A percentile compares a stretch with the other conserved stretches of the same genome.
Conservation (phyloP, 2,888 invertebrate genomes). For the Tetranychus piercei region DNA sequence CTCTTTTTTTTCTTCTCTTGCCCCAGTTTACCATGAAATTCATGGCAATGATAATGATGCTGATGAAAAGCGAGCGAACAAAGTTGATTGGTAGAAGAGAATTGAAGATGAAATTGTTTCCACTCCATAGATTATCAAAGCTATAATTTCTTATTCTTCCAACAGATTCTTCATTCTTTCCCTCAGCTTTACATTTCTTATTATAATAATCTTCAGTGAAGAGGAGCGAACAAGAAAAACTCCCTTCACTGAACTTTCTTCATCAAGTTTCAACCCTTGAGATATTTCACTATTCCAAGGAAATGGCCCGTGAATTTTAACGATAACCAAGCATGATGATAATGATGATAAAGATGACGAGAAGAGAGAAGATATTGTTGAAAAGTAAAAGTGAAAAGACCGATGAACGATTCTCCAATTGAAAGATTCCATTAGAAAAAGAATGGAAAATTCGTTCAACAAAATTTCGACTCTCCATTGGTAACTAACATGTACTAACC, state of each 20-base stretch:
- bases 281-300: neutral
- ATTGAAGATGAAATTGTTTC: neutral
- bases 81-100: neutral
- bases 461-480: too few species aligned
- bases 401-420: too few species aligned
- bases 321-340: neutral
- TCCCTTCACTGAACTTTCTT: neutral
- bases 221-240: neutral
- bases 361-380: too few species aligned
- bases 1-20: neutral
- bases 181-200: too few species aligned
- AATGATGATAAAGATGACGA: neutral
- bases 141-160: slow-evolving; percentile 1
- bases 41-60: neutral
- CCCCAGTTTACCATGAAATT: neutral
- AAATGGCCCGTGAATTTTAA: neutral
- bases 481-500: too few species aligned
- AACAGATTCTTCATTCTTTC: neutral
- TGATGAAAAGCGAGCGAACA: neutral
- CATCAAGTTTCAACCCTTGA: neutral
- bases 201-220: too few species aligned
- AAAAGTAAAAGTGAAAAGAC: too few species aligned
- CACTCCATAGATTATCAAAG: neutral
- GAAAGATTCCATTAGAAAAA: too few species aligned
- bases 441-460: too few species aligned